A percentile compares a stretch with the other conserved stretches of the same genome.
These are phyloP conservation scores for Trichonephila clavipes DNA, from an alignment of 1,140 invertebrate genomes.

Conservation along the genomic window DNA sequence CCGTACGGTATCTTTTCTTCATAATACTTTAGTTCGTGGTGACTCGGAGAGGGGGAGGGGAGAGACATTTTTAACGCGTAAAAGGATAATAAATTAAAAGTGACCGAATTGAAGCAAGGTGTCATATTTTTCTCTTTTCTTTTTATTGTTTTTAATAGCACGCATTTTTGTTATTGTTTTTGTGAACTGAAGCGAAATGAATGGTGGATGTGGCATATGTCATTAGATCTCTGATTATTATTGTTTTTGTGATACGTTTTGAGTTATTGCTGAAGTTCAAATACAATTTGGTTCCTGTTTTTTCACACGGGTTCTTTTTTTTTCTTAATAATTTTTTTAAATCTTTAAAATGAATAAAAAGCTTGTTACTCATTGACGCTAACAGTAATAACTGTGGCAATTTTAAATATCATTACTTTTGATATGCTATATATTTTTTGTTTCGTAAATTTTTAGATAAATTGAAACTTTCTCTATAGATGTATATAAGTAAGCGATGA, in stretches of 20 bases:
- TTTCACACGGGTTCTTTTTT: too few relatives aligned
- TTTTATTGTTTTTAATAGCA: slow-evolving; percentile 5
- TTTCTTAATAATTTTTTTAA: too few relatives aligned
- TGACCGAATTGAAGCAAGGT: slow-evolving; percentile 46
- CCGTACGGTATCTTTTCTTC: neutral
- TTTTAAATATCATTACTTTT: too few relatives aligned
- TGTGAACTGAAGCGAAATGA: neutral
- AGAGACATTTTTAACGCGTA: slow-evolving; percentile 27
- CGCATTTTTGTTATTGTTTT: neutral
- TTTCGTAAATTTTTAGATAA: too few relatives aligned
- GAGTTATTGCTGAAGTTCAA: neutral
- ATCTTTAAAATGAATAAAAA: too few relatives aligned
- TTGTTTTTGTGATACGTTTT: neutral
- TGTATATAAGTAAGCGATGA: too few relatives aligned
- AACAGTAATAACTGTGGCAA: too few relatives aligned
- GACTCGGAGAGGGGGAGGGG: neutral
- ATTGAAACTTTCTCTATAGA: too few relatives aligned
- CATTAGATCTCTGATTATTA: neutral
- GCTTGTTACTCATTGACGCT: too few relatives aligned
- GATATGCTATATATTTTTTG: too few relatives aligned
- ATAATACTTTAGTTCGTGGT: slow-evolving; percentile 20
- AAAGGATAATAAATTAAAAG: slow-evolving; percentile 51
- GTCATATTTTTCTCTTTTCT: slow-evolving; percentile 27
- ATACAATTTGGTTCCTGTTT: too few relatives aligned
- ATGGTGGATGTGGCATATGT: neutral